Percentiles rank a stretch among this genome's conserved stretches.
Conservation (phyloP, 2,888 invertebrate genomes). For the Myathropa florea region DNA sequence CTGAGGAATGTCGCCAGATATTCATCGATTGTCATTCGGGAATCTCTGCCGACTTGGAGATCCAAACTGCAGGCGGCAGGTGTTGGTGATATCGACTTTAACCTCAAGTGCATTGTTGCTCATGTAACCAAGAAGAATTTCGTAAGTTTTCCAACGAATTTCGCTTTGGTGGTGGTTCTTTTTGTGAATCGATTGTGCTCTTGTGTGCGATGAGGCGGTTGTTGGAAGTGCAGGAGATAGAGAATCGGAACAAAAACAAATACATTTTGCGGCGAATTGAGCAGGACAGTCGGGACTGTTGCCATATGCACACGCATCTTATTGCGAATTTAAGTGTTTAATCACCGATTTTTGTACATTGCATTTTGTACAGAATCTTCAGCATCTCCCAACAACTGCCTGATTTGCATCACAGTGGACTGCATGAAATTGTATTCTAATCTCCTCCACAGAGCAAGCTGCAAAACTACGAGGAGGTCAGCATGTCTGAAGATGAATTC, state of each 20-base stretch:
- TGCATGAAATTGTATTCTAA: too few species aligned
- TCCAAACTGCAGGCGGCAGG: slow-evolving; percentile 80
- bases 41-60: slow-evolving; percentile 79
- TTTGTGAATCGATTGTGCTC: background rate
- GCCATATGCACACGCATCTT: background rate
- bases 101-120: slow-evolving; percentile 83
- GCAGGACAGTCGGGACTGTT: background rate
- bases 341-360: background rate
- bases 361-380: too few species aligned
- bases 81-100: slow-evolving; percentile 82
- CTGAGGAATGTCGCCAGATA: slow-evolving; percentile 20
- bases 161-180: too few species aligned
- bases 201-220: background rate
- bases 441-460: slow-evolving; percentile 73
- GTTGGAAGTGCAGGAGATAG: background rate
- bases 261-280: slow-evolving; percentile 10
- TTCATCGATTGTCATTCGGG: slow-evolving; percentile 33
- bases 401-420: too few species aligned
- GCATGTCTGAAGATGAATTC: slow-evolving; percentile 76
- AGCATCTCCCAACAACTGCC: too few species aligned
- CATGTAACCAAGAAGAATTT: slow-evolving; percentile 82
- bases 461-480: slow-evolving; percentile 72
- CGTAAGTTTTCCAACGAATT: slow-evolving; percentile 78
- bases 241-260: background rate
- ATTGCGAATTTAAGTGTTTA: too few species aligned